Evolutionary conservation across 2,888 invertebrate species (phyloP).

Genomic region (Chesias legatella): DNA sequence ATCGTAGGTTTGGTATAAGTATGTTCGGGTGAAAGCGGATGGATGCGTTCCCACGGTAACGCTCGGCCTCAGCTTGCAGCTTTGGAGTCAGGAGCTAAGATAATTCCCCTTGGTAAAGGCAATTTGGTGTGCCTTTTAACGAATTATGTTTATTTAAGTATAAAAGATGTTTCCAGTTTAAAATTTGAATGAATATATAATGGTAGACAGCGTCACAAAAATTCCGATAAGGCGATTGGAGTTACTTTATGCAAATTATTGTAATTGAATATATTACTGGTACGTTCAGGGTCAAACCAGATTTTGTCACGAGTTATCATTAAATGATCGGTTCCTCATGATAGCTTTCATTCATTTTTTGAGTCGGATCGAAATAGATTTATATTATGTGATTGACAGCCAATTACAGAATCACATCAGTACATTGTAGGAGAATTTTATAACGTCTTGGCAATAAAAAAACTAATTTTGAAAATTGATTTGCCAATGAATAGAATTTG

Average conservation of each 20-base stretch:
- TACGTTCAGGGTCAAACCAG: conserved; percentile 10
- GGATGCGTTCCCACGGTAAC: conserved; percentile 64
- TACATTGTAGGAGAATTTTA: no score
- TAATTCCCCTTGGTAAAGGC: conserved; percentile 33
- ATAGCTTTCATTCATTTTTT: background rate
- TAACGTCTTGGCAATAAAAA: no score
- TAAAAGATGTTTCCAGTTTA: background rate
- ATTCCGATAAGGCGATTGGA: background rate
- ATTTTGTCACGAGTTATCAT: conserved; percentile 8
- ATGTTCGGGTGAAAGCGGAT: conserved; percentile 18
- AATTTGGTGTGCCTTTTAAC: no score
- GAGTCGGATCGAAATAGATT: background rate
- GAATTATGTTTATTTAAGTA: background rate
- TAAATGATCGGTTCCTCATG: background rate
- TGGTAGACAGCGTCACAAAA: background rate
- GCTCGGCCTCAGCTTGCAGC: conserved; percentile 39
- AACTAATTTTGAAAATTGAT: no score
- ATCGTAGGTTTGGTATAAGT: background rate
- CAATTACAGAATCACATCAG: no score
- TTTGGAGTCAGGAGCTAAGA: conserved; percentile 46
- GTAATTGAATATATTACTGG: conserved; percentile 6
- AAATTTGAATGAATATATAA: background rate
- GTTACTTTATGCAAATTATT: conserved; percentile 10
- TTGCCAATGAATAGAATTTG: no score
- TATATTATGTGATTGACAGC: no score